phyloP scores from a whole-genome alignment of 2,797 vertebrate genomes.

The Xiphophorus birchmanni region DNA sequence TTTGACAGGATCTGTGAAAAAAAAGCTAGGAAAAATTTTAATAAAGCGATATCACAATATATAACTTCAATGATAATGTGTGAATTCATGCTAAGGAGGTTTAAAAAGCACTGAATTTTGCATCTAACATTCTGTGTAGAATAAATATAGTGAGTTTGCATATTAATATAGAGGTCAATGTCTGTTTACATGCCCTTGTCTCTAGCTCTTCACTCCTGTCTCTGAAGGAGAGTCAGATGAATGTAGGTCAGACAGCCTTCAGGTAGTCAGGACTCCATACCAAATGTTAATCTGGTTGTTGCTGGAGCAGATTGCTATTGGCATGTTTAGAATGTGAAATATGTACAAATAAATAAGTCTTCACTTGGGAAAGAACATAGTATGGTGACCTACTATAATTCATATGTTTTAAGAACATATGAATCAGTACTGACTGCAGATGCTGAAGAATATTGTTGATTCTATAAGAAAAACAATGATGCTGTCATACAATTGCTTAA shows the following conservation, averaged over 20 bases:
- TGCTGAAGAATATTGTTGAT: constrained; percentile 3
- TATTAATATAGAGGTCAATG: background rate
- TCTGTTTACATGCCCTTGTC: background rate
- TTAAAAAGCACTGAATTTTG: background rate
- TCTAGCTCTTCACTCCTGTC: constrained; percentile 2
- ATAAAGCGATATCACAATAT: background rate
- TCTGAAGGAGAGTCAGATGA: constrained; percentile 20
- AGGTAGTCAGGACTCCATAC: constrained; percentile 30
- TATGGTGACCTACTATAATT: constrained; percentile 39
- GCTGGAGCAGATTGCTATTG: constrained; percentile 11
- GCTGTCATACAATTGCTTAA: background rate
- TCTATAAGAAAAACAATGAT: constrained; percentile 6
- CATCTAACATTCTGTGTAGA: background rate
- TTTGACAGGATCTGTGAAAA: background rate
- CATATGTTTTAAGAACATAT: constrained; percentile 25
- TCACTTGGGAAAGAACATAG: constrained; percentile 2
- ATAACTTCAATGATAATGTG: background rate
- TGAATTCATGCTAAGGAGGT: background rate
- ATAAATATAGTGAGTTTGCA: background rate
- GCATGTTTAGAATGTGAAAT: constrained; percentile 17
- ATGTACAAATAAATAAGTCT: background rate
- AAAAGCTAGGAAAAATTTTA: background rate
- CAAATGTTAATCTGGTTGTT: constrained; percentile 13
- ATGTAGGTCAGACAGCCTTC: constrained; percentile 58
- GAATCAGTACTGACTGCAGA: constrained; percentile 24